Conservation (phyloP, 2,113 vertebrate species). For the Thermophis baileyi region DNA sequence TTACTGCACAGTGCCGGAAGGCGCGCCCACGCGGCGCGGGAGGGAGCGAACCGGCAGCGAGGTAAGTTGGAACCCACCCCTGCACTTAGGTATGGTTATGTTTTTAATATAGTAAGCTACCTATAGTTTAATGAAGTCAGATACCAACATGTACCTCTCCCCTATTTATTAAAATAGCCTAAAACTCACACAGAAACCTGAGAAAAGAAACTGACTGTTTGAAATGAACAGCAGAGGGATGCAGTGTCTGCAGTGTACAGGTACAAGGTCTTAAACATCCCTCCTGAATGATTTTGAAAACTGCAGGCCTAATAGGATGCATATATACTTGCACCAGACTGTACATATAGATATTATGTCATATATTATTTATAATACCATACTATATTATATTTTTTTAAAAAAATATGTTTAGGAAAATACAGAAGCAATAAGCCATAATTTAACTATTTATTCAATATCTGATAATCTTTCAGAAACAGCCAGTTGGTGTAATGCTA, state of each 20-base stretch:
- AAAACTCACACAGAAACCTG: background rate
- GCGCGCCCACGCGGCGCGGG: too few relatives aligned
- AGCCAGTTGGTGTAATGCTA: too few relatives aligned
- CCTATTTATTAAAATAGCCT: background rate
- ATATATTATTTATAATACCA: background rate
- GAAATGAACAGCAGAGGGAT: background rate
- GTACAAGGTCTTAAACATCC: background rate
- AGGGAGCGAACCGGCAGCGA: too few relatives aligned
- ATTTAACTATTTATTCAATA: constrained; percentile 1
- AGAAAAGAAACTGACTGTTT: background rate
- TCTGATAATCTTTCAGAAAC: background rate
- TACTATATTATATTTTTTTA: background rate
- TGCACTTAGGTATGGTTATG: background rate
- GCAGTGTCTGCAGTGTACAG: background rate
- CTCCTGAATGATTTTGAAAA: background rate
- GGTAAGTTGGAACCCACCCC: too few relatives aligned
- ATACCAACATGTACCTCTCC: background rate
- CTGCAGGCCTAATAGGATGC: background rate
- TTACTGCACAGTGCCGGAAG: too few relatives aligned
- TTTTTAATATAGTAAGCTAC: background rate
- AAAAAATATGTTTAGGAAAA: background rate
- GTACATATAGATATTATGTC: background rate
- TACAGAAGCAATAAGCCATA: background rate
- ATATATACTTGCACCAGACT: background rate
- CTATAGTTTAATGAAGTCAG: background rate